A percentile compares a stretch with the other conserved stretches of the same genome.
Conservation (phyloP, 1,140 invertebrate genomes). For the Meloidogyne exigua region DNA sequence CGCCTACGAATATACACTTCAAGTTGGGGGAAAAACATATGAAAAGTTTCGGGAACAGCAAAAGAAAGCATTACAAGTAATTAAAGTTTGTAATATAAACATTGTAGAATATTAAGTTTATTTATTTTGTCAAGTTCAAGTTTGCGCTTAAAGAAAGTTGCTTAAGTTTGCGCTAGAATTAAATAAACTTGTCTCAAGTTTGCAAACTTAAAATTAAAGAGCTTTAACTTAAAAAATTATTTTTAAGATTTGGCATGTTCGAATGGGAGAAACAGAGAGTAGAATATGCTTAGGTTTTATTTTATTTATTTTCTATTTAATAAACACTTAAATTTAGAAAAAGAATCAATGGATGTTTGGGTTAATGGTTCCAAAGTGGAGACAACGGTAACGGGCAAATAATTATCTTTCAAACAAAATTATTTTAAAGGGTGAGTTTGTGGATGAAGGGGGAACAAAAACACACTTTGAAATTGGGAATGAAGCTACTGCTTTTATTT, state of each 20-base stretch:
- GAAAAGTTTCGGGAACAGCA: slow-evolving; percentile 77
- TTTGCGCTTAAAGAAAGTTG: too few species aligned
- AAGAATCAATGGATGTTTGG: slow-evolving; percentile 77
- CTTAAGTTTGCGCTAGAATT: too few species aligned
- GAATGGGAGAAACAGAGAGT: slow-evolving; percentile 64
- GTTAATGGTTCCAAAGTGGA: slow-evolving; percentile 75
- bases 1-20: slow-evolving; percentile 75
- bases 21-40: slow-evolving; percentile 75
- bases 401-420: not conserved
- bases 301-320: not conserved
- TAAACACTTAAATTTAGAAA: slow-evolving; percentile 70
- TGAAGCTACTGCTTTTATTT: slow-evolving; percentile 67
- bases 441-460: slow-evolving; percentile 78
- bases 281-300: slow-evolving; percentile 73
- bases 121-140: too few species aligned
- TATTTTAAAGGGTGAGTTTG: slow-evolving; percentile 73
- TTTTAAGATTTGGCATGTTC: slow-evolving; percentile 70
- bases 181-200: too few species aligned
- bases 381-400: slow-evolving; percentile 66
- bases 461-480: slow-evolving; percentile 72
- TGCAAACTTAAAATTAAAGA: too few species aligned
- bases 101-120: too few species aligned
- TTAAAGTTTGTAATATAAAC: slow-evolving; percentile 57
- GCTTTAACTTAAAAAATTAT: not conserved
- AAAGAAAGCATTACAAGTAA: slow-evolving; percentile 72